A percentile compares a stretch with the other conserved stretches of the same genome.
Conservation (phyloP, 2,888 invertebrate genomes). For the Trissolcus brochymenae region DNA sequence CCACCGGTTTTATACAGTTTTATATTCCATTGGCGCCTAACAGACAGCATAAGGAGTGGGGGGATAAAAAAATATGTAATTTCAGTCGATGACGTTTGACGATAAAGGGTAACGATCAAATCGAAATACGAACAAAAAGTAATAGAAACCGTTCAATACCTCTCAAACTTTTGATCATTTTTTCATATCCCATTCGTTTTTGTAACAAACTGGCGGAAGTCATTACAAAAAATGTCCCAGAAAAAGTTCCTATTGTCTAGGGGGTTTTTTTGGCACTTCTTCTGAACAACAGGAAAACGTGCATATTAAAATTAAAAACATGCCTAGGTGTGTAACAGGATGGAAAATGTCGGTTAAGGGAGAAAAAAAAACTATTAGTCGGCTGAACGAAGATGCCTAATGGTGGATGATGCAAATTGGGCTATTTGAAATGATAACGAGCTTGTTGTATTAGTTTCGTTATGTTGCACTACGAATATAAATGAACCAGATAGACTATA, state of each 20-base stretch:
- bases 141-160: background rate
- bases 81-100: background rate
- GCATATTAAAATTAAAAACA: too few species aligned
- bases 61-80: constrained; percentile 11
- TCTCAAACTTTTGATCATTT: background rate
- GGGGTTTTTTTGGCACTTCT: too few species aligned
- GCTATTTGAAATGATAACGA: constrained; percentile 31
- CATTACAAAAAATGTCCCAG: background rate
- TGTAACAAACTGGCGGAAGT: background rate
- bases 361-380: constrained; percentile 1
- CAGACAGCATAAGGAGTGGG: background rate
- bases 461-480: constrained; percentile 37
- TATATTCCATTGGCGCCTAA: constrained; percentile 20
- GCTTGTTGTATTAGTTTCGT: constrained; percentile 20
- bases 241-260: too few species aligned
- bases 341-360: background rate
- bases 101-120: constrained; percentile 3
- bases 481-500: constrained; percentile 27
- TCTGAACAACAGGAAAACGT: too few species aligned
- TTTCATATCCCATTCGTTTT: background rate
- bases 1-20: constrained; percentile 24
- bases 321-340: too few species aligned
- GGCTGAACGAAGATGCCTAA: background rate
- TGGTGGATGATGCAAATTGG: constrained; percentile 25
- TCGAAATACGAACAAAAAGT: constrained; percentile 10